These are phyloP conservation scores for Cryptotis parvus DNA, from an alignment of 2,113 vertebrate genomes.

Conservation along the genomic window DNA sequence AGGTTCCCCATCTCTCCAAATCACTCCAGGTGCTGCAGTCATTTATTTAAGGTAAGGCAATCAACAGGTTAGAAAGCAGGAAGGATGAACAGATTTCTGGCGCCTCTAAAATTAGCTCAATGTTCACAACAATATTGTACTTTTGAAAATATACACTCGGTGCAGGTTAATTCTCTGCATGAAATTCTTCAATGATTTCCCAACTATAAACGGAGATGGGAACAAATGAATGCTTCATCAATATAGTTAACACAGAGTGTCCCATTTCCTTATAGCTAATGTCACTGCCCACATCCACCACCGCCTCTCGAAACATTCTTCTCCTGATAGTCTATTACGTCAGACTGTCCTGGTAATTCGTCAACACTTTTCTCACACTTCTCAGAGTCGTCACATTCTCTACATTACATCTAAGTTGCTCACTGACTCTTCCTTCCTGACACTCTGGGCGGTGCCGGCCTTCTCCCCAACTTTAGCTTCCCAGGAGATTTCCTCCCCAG, in stretches of 20 bases:
- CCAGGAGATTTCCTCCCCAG: background rate
- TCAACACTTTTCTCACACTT: background rate
- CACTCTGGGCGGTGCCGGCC: background rate
- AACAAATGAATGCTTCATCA: background rate
- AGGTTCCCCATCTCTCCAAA: background rate
- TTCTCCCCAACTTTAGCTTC: background rate
- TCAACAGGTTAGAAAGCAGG: constrained; percentile 19
- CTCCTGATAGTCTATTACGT: background rate
- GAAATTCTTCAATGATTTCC: background rate
- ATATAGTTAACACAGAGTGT: background rate
- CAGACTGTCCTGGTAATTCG: background rate
- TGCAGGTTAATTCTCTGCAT: background rate
- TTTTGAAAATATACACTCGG: background rate
- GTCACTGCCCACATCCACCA: background rate
- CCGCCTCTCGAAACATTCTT: background rate
- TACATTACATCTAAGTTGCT: background rate
- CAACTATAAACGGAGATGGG: constrained; percentile 2
- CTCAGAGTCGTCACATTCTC: background rate
- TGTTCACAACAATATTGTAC: background rate
- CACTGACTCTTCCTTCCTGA: background rate
- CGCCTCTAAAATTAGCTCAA: background rate
- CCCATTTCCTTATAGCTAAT: background rate
- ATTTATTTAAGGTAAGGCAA: background rate
- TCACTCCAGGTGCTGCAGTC: background rate
- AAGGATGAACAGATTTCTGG: constrained; percentile 19